A percentile compares a stretch with the other conserved stretches of the same genome.
phyloP scores from a whole-genome alignment of 2,888 invertebrate species.

The Dorcus hopei region DNA sequence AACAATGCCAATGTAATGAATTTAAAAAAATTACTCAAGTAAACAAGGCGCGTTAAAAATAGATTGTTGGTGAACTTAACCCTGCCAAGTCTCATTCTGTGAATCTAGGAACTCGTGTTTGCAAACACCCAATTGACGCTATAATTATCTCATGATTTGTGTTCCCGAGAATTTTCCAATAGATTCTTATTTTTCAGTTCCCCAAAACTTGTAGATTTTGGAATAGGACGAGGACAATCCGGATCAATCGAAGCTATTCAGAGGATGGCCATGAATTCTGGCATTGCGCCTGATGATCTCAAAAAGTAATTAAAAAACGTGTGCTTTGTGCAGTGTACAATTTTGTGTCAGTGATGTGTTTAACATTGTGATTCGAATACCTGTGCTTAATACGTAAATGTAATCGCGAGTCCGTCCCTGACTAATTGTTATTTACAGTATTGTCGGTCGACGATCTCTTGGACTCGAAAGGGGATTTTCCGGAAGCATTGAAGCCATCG shows the following conservation, averaged over 20 bases:
- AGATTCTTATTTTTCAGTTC: constrained; percentile 28
- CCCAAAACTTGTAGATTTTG: constrained; percentile 61
- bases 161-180: too few relatives aligned
- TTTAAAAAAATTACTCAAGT: too few relatives aligned
- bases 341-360: background rate
- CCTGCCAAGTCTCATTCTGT: too few relatives aligned
- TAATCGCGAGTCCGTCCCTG: too few relatives aligned
- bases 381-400: too few relatives aligned
- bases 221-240: constrained; percentile 77
- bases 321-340: background rate
- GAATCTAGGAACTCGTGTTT: too few relatives aligned
- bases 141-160: too few relatives aligned
- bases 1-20: too few relatives aligned
- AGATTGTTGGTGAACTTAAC: too few relatives aligned
- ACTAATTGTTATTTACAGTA: background rate
- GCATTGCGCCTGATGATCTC: constrained; percentile 81
- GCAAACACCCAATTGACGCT: too few relatives aligned
- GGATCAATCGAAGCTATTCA: constrained; percentile 83
- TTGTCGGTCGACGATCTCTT: constrained; percentile 41
- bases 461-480: constrained; percentile 81
- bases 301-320: constrained; percentile 6
- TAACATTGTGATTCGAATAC: background rate
- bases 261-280: constrained; percentile 78
- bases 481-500: constrained; percentile 80
- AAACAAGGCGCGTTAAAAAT: too few relatives aligned